Conservation (phyloP, 2,888 invertebrate species). For the Timema podura region DNA sequence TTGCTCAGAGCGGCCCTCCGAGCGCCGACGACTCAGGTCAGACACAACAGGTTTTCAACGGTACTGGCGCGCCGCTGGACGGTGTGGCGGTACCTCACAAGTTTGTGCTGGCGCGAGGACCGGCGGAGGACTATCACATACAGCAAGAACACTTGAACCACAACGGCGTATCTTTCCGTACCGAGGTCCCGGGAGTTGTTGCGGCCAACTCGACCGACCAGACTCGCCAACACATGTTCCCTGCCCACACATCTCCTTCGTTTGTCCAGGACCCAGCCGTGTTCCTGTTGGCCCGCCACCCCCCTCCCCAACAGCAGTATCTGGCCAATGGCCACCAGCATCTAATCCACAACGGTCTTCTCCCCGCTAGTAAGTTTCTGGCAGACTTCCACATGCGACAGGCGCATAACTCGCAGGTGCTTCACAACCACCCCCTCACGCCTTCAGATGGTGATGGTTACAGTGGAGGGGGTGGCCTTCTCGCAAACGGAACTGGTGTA, state of each 20-base stretch:
- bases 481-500: constrained; percentile 7
- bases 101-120: constrained; percentile 4
- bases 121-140: constrained; percentile 6
- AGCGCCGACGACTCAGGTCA: constrained; percentile 1
- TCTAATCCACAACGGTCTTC: constrained; percentile 24
- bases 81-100: constrained; percentile 9
- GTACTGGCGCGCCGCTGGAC: constrained; percentile 3
- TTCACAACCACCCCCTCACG: background rate
- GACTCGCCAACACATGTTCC: background rate
- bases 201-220: background rate
- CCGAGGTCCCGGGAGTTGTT: background rate
- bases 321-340: constrained; percentile 9
- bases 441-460: background rate
- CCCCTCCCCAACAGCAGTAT: constrained; percentile 7
- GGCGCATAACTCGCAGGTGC: constrained; percentile 1
- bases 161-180: constrained; percentile 3
- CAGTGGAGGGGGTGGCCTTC: background rate
- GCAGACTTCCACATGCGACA: constrained; percentile 26
- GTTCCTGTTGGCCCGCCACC: constrained; percentile 8
- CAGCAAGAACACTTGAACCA: constrained; percentile 11
- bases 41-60: constrained; percentile 14
- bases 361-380: constrained; percentile 27
- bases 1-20: background rate
- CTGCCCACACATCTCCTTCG: constrained; percentile 8
- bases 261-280: constrained; percentile 12